Base-by-base conservation (phyloP, 2,888 invertebrate species). In the Empis stercorea region DNA sequence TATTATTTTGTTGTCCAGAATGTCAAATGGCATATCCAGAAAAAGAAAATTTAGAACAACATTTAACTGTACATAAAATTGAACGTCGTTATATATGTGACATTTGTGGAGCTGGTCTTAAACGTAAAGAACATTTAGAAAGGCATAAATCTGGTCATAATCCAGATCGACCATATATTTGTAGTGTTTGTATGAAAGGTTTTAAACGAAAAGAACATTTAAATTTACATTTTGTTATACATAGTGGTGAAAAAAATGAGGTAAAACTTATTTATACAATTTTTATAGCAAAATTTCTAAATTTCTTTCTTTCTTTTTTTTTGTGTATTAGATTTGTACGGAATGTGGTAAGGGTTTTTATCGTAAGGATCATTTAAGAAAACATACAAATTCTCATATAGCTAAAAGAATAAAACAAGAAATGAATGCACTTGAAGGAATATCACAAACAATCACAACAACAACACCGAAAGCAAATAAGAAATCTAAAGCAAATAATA, bases 161-260 rank as follows among this genome's bases (percentile, higher is more conserved):
- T 67, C 85, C 85, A 0, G 86, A 86, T 64, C 72, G 85, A 59
- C 86, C 86, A 36, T 84, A 81, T 62, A 81, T 83, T 38, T 86
- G 86, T 69, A 77, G 79, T 43, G 79, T 84, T 37, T 86, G 86
- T 60, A 75, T 79, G 68, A 86, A 86, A 66, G 82, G 80, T 6
- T 86, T 86, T 70, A 86, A 87, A 64, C 75, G 87, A 48, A 81
- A 85, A 64, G 87, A 87, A 61, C 87, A 87, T 59, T 75, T 87
- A 59, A 86, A 85, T 66, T 74, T 87, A 53, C 87, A 87, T 69
- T 81, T 81, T 57, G 85, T 87, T 57, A 87, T 87, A 63, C 87
- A 87, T 71, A 84, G 85, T 47, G 87, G 87, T 32, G 81, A 84
- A 64, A 87, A 87, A 70, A 85, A 83, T 6, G 85, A 87, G 65